A percentile compares a stretch with the other conserved stretches of the same genome.
Evolutionary conservation across 2,797 vertebrate species (phyloP).

Genomic region (Paguma larvata): DNA sequence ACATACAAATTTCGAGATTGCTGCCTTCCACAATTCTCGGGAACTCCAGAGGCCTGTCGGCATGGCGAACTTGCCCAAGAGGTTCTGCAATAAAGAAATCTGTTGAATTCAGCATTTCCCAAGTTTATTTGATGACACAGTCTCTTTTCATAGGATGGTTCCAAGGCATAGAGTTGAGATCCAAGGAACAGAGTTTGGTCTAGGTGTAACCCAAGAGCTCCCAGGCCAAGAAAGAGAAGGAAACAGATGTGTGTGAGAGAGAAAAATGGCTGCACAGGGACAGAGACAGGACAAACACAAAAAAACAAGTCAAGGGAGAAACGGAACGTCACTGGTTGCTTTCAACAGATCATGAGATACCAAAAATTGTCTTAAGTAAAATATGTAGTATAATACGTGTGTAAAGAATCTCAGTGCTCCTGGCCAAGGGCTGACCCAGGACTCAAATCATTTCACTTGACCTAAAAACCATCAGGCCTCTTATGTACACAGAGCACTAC

Average conservation of each 20-base stretch:
- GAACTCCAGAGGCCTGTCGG: background rate
- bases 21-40: background rate
- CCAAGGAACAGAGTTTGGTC: background rate
- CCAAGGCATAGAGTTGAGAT: background rate
- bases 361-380: background rate
- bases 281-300: background rate
- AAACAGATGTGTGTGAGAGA: background rate
- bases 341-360: background rate
- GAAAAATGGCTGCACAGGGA: background rate
- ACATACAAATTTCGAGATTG: background rate
- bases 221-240: background rate
- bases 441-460: background rate
- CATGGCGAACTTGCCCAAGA: background rate
- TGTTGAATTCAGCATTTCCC: background rate
- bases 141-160: background rate
- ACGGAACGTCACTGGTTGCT: background rate
- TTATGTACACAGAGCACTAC: background rate
- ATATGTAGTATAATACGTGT: background rate
- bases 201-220: background rate
- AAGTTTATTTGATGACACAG: rapidly evolving
- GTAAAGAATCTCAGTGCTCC: background rate
- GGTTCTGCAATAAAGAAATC: background rate
- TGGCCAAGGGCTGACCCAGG: background rate
- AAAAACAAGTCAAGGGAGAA: background rate
- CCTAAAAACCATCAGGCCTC: background rate